Base-by-base conservation (phyloP, 2,113 vertebrate species). In the Dromas ardeola region DNA sequence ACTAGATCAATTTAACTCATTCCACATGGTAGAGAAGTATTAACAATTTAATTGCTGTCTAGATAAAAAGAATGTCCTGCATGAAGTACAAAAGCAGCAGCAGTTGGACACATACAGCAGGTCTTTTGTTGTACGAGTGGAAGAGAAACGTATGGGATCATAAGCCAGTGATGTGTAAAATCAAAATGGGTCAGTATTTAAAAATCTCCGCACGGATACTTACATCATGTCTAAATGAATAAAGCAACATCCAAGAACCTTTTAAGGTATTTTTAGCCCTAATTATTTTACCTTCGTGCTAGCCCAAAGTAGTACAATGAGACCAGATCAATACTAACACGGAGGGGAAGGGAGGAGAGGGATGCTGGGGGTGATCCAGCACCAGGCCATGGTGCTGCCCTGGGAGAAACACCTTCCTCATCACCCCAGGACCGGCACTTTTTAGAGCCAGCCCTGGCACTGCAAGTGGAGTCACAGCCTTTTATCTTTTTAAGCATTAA, bases 241-340 rank as follows among this genome's bases (percentile, higher is more conserved):
- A 58, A 72, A 73, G 47, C 66, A 55, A 74, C 1, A 4, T 80
- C 74, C 72, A 55, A 81, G 56, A 93, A 88, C 78, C 56, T 95
- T 97, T 94, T 82, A 62, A 36, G 69, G 49, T 94, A 85, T 95
- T 97, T 98, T 97, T 85, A 95, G 91, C 61, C 58, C 27, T 52
- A 66, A 38, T 95, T 94, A 96, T 84, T 96, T 97, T 88, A 87
- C 81, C 36, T 91, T 53, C 10, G 5, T 18, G 32, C 56, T 71
- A 63, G 66, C 49, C 77, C 71, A 58, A 62, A 76, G 70, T 59
- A 27, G 52, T 14, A 15, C 69, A 73, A 36, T 59, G 73, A 52
- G 88, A 62, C 73, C 26, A 50, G 90, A 89, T 93, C 67, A 73
- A 94, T 91, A 36, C n/a, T 25, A 53, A 52, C 30, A 74, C 59